Conservation (phyloP, 2,113 vertebrate species). For the Bubo bubo region DNA sequence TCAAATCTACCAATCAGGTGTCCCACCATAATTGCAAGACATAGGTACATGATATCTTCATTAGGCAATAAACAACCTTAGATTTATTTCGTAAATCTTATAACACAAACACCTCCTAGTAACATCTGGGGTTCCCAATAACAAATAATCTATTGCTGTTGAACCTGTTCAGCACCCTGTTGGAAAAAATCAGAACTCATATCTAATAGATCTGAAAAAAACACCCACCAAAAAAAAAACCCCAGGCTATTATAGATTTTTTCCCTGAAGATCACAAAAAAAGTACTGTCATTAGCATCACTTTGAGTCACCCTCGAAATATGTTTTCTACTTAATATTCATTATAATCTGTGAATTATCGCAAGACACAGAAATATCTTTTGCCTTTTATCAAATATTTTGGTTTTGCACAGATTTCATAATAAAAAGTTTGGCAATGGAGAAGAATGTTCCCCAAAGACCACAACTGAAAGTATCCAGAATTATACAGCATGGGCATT, state of each 20-base stretch:
- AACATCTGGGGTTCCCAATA: neutral
- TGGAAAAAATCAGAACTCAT: neutral
- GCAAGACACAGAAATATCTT: neutral
- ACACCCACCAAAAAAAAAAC: neutral
- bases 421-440: neutral
- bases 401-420: neutral
- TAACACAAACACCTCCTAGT: neutral
- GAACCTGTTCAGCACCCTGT: neutral
- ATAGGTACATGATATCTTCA: neutral
- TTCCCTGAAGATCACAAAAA: neutral
- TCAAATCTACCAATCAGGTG: neutral
- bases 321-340: rapidly evolving
- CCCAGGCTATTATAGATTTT: neutral
- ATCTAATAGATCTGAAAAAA: neutral
- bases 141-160: neutral
- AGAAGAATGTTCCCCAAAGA: neutral
- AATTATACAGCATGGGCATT: neutral
- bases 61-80: neutral
- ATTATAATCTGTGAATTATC: neutral
- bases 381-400: neutral
- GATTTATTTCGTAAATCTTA: neutral
- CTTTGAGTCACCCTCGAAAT: neutral
- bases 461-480: neutral
- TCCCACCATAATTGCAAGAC: neutral
- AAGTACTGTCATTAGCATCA: neutral